Evolutionary conservation across 2,888 invertebrate species (phyloP).

Genomic region (Erpobdella octoculata): DNA sequence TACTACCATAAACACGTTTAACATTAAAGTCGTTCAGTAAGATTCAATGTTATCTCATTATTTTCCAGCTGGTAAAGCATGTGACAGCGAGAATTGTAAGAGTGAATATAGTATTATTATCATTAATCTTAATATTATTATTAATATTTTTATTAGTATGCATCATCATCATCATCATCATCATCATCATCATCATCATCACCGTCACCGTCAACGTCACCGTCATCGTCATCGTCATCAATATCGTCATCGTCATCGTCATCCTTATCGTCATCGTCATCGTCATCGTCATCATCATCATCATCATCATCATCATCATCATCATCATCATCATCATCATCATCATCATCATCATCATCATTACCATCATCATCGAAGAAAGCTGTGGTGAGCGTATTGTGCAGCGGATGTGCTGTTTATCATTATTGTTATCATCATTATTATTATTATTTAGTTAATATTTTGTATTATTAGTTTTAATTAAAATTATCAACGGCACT

Average conservation of each 20-base stretch:
- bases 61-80: no score
- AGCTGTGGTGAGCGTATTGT: background rate
- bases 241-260: conserved; percentile 8
- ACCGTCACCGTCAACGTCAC: background rate
- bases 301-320: background rate
- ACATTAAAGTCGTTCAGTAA: no score
- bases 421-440: background rate
- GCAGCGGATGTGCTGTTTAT: background rate
- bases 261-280: background rate
- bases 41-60: no score
- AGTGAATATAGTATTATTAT: no score
- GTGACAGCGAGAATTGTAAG: no score
- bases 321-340: conserved; percentile 25
- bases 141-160: no score
- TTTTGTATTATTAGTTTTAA: background rate
- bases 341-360: conserved; percentile 18
- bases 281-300: background rate
- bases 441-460: background rate
- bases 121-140: no score
- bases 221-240: background rate
- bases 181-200: background rate
- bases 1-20: background rate
- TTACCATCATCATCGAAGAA: background rate
- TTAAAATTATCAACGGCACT: background rate
- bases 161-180: background rate